Base-by-base conservation (phyloP, 2,888 invertebrate species). In the Pseudeuparius sepicola region DNA sequence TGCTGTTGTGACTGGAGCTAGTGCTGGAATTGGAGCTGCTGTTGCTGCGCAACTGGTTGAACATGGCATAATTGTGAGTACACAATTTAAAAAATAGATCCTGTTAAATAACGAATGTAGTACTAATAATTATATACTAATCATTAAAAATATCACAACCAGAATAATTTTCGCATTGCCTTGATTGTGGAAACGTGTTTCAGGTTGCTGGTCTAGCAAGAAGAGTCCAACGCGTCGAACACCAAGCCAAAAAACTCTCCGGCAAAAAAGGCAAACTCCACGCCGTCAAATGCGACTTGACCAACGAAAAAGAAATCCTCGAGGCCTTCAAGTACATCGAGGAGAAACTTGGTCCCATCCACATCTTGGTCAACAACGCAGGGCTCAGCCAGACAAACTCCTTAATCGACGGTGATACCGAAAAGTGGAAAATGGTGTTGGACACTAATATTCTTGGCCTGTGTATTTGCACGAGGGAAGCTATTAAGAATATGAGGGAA, bases 331-430 rank as follows among this genome's bases (percentile, higher is more conserved):
- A 43, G 31, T 47, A 45, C 47, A 33, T 45, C 1, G 34, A 28
- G 10, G 40, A 42, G 5, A 44, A 48, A 14, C 14, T 51, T 13
- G 51, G 51, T 1, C 44, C 44, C 3, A 40, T 47, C n/a, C 44
- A 48, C 20, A 44, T 51, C 9, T 34, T 51, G 3, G 33, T 51
- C 12, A 51, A 49, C 30, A 49, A 46, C 26, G 51, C 50, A 5
- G 50, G 48, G 5, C 24, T 44, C 4, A 13, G 45, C 7, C 34
- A 37, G 24, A 33, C 26, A 6, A 40, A 35, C 3, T 42, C 10
- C 34, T 24, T 47, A 14, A 32, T 31, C 16, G 43, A 47, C 14
- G 47, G 47, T 3, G 24, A 36, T 9, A 39, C 42, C 4, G 31
- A 37, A 14, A 36, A 37, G 11, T 46, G 44, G 46, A 43, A 35